Percentiles rank a stretch among this genome's conserved stretches.
Conservation (phyloP, 2,888 invertebrate species). For the Atethmia centrago region DNA sequence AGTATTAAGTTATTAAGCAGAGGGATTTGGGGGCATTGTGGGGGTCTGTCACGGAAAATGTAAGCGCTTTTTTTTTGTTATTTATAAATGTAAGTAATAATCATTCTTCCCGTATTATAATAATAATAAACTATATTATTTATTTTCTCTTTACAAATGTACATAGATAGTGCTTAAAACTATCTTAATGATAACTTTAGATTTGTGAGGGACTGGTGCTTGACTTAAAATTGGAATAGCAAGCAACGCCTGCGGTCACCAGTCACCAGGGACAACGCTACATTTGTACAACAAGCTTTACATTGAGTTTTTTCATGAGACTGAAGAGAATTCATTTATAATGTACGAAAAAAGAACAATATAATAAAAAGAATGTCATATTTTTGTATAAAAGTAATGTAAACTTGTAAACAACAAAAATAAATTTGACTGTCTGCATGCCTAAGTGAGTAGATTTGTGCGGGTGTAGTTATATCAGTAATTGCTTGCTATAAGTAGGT, state of each 20-base stretch:
- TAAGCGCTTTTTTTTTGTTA: not conserved
- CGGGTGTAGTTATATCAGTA: not conserved
- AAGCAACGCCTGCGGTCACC: too few relatives aligned
- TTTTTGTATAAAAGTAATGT: not conserved
- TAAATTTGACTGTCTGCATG: not conserved
- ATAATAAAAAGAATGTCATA: not conserved
- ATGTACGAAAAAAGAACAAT: not conserved
- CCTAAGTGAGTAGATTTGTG: not conserved
- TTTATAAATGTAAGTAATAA: not conserved
- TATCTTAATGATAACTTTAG: not conserved
- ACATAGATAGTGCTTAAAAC: not conserved
- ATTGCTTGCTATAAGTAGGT: not conserved
- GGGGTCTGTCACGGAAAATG: not conserved
- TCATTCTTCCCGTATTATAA: too few relatives aligned
- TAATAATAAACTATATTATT: too few relatives aligned
- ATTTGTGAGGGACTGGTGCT: not conserved
- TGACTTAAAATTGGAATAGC: not conserved
- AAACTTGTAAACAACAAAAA: not conserved
- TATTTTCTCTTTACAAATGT: not conserved
- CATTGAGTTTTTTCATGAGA: not conserved
- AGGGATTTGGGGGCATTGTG: not conserved
- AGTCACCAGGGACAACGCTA: not conserved
- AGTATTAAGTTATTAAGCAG: not conserved
- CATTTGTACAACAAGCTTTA: not conserved
- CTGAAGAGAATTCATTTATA: not conserved